phyloP scores from a whole-genome alignment of 2,888 invertebrate species.

The Drosophila cracens region DNA sequence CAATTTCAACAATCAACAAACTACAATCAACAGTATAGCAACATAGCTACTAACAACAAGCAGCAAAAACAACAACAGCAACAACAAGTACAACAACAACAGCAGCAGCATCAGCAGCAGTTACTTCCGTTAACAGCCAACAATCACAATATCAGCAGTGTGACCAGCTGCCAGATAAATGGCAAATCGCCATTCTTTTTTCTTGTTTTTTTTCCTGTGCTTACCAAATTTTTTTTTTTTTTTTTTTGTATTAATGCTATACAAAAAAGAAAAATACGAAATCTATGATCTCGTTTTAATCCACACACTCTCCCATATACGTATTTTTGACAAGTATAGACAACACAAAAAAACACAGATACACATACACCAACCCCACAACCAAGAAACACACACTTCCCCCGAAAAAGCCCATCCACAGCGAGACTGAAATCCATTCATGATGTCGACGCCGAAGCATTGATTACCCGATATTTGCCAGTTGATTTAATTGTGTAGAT shows the following conservation, averaged over 20 bases:
- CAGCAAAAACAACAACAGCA: slow-evolving; percentile 26
- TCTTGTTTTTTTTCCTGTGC: slow-evolving; percentile 51
- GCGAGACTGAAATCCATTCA: background rate
- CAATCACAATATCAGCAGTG: slow-evolving; percentile 33
- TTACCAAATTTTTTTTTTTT: slow-evolving; percentile 35
- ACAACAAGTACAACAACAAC: slow-evolving; percentile 10
- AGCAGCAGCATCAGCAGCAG: slow-evolving; percentile 7
- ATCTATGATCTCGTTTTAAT: background rate
- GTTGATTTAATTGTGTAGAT: slow-evolving; percentile 76
- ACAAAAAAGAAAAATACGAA: background rate
- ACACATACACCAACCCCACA: slow-evolving; percentile 1
- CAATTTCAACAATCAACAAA: slow-evolving; percentile 28
- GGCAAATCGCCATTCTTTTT: slow-evolving; percentile 17
- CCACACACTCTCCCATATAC: background rate
- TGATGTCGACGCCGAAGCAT: slow-evolving; percentile 8
- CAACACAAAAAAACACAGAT: slow-evolving; percentile 14
- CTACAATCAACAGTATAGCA: slow-evolving; percentile 25
- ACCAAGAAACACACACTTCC: slow-evolving; percentile 1
- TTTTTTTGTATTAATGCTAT: background rate
- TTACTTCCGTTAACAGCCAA: slow-evolving; percentile 10
- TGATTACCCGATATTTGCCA: slow-evolving; percentile 22
- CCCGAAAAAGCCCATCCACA: background rate
- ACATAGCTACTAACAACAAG: slow-evolving; percentile 23
- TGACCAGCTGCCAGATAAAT: slow-evolving; percentile 22
- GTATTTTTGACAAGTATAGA: background rate